Evolutionary conservation across 2,888 invertebrate genomes (phyloP), one percentile per base, ranked within the genome.

Genomic region (Apamea crenata): DNA sequence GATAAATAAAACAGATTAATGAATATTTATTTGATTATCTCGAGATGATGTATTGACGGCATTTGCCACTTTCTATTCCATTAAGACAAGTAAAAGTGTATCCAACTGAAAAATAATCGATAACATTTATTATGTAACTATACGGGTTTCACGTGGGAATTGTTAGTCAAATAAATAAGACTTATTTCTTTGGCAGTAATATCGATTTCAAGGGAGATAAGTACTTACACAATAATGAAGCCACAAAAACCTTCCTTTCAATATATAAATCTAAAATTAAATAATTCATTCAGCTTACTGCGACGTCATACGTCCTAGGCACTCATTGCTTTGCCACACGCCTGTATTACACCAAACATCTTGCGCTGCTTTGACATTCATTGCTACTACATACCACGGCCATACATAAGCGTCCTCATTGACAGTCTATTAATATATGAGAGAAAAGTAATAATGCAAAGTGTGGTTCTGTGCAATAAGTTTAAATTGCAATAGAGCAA

Each of bases 401-500:
- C 16, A 53, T 25, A 69, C 12, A 25, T 16, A 44, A 6, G 10
- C 29, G 2, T 18, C 4, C 4, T 8, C 8, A 71, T 14, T 44
- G 44, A n/a, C 7, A 36, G 25, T 29, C 10, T 29, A 53, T 25
- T 25, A 29, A 40, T 16, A 32, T 21, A 50, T 32, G 1, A 44
- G 18, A 50, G 50, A 50, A 50, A 5, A 18, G 63, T 69, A 56
- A 44, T 44, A 83, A 68, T n/a, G 36, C 21, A 56, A 63, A 63
- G 18, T 75, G 50, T 66, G 12, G 21, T 59, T 65, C 10, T 21
- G 18, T 74, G 44, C 29, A 69, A 59, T 83, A 76, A 73, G 53
- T 83, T 83, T 36, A 66, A 83, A 80, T 83, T 80, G 36, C 72
- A 75, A 77, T 61, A 63, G 12, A 80, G 44, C 50, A 63, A 76